Base-by-base conservation (phyloP, 2,113 vertebrate genomes). In the Myotis davidii region DNA sequence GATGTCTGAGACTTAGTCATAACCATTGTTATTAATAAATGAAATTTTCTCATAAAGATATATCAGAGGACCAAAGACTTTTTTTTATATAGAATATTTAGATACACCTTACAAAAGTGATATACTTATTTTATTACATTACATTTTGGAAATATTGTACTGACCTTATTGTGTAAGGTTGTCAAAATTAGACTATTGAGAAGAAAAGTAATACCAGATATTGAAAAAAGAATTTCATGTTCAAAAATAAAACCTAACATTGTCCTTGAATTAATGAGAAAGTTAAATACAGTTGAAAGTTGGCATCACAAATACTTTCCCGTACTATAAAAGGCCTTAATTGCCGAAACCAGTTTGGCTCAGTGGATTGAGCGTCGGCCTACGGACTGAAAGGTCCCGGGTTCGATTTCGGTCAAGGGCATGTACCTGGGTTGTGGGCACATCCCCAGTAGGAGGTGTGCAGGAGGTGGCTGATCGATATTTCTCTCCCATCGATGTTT, bases 1-100 rank as follows among this genome's bases (percentile, higher is more conserved):
- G 37, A 4, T 84, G 52, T 96, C 84, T 90, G 67, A 90, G n/a
- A 87, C 90, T 52, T 76, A 97, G 54, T 96, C 86, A 97, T 96
- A 65, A 59, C 48, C 34, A 91, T 85, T 45, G 11, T 79, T 88
- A 16, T 73, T 84, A 89, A 79, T 95, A 84, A 69, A 0, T 39
- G 39, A 74, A 52, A 74, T 69, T 78, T 97, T 94, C 56, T 97
- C n/a, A 86, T 34, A 39, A 17, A 77, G 48, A 39, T 12, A 23
- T 78, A 70, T 82, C n/a, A 56, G 56, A 74, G 11, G 16, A 29
- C 73, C 79, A 45, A 56, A 67, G 85, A 17, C 29, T 59, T 87
- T 82, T 97, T 54, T 54, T 94, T 12, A 92, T 96, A 18, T 56
- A 90, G 48, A 95, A 92, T 74, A 72, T 54, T 56, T 0, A 52